A percentile compares a stretch with the other conserved stretches of the same genome.
Conservation (phyloP, 2,113 vertebrate species). For the Baryphthengus martii region DNA sequence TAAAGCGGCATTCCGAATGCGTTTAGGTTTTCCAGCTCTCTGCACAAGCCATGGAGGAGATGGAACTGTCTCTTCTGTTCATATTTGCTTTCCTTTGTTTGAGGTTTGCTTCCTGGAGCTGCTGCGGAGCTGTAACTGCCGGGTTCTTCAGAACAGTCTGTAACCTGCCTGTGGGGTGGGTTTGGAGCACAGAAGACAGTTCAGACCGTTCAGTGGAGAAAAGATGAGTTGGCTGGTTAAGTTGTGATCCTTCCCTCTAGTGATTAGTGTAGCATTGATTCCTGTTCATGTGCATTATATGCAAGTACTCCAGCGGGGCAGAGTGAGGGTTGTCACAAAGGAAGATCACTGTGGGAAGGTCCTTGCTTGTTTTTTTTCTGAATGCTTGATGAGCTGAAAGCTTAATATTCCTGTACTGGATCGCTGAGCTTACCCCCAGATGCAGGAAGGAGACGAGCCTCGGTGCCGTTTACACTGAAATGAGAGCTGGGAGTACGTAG, state of each 20-base stretch:
- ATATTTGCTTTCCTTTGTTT: neutral
- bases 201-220: neutral
- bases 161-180: neutral
- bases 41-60: neutral
- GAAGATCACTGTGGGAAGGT: neutral
- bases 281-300: neutral
- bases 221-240: neutral
- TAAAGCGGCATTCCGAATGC: neutral
- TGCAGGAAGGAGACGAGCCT: neutral
- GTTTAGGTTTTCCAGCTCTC: neutral
- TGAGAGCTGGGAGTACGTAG: neutral
- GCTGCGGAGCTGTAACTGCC: neutral
- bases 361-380: neutral
- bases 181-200: neutral
- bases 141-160: neutral
- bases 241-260: neutral
- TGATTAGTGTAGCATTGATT: neutral
- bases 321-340: neutral
- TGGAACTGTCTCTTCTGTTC: neutral
- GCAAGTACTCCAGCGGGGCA: neutral
- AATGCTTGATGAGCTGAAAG: neutral
- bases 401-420: neutral
- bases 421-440: neutral
- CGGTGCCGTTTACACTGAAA: neutral
- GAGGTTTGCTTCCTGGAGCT: neutral